Conservation (phyloP, 1,140 invertebrate genomes). For the Lasioglossum albipes region DNA sequence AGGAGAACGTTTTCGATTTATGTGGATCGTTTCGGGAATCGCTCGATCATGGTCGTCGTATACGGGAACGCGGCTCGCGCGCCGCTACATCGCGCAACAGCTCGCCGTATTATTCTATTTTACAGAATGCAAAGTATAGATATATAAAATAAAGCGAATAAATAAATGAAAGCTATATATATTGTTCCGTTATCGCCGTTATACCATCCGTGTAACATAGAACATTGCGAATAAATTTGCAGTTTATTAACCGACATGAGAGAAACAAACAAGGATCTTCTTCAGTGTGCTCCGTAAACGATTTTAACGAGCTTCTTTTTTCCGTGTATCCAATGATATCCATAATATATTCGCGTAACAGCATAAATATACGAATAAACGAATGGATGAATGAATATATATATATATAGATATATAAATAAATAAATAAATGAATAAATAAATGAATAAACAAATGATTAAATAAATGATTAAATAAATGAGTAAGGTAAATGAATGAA, state of each 20-base stretch:
- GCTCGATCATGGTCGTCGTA: too few relatives aligned
- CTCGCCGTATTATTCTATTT: conserved; percentile 72
- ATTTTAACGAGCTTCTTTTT: conserved; percentile 49
- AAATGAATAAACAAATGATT: not conserved
- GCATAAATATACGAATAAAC: conserved; percentile 20
- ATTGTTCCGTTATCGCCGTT: conserved; percentile 75
- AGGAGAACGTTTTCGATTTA: too few relatives aligned
- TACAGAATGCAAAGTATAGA: conserved; percentile 74
- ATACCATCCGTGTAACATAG: conserved; percentile 68
- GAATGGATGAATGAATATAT: conserved; percentile 3
- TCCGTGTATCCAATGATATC: conserved; percentile 36
- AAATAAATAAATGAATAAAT: conserved; percentile 3
- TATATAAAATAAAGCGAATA: conserved; percentile 65
- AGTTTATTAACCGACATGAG: conserved; percentile 68
- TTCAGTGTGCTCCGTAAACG: conserved; percentile 45
- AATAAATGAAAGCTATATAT: conserved; percentile 64
- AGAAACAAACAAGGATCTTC: conserved; percentile 32
- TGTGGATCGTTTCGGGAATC: too few relatives aligned
- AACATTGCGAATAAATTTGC: conserved; percentile 65
- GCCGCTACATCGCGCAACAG: conserved; percentile 42
- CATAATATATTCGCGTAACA: conserved; percentile 35
- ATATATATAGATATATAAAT: conserved; percentile 27
- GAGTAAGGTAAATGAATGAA: conserved; percentile 3
- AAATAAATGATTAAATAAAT: not conserved
- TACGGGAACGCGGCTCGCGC: conserved; percentile 48